Percentiles rank a stretch among this genome's conserved stretches.
These are phyloP conservation scores for Heteractis magnifica DNA, from an alignment of 92 coral and sea anemone genomes.

Conservation along the genomic window DNA sequence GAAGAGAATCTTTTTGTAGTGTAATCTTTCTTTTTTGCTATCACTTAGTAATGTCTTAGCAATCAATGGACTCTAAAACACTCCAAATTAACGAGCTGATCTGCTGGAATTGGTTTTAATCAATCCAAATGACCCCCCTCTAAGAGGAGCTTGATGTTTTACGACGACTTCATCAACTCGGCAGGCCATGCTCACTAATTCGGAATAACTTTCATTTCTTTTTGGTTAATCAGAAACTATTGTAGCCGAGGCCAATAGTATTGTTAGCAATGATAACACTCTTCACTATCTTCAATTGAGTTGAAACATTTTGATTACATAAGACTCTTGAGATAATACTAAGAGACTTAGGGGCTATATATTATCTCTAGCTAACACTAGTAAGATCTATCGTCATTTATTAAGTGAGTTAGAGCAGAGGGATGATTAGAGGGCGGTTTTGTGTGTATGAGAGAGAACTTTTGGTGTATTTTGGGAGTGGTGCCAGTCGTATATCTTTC, in stretches of 20 bases:
- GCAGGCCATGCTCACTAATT: neutral
- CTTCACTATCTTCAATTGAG: neutral
- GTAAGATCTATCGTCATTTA: neutral
- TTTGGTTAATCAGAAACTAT: neutral
- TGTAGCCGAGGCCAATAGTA: neutral
- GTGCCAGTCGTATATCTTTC: neutral
- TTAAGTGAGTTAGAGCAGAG: neutral
- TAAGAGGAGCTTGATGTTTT: neutral
- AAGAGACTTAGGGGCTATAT: neutral
- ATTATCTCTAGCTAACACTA: neutral
- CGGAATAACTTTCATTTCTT: neutral
- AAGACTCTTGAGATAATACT: neutral
- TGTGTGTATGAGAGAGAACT: neutral
- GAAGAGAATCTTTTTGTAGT: neutral
- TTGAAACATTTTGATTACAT: neutral
- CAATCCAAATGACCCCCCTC: conserved; percentile 37
- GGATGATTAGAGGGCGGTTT: neutral
- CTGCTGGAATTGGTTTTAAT: conserved; percentile 16
- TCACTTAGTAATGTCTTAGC: neutral
- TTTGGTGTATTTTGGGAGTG: neutral
- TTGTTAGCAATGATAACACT: neutral
- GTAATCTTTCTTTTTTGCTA: conserved; percentile 8
- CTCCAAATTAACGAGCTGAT: conserved; percentile 19
- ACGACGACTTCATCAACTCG: neutral
- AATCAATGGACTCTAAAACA: conserved; percentile 9